Evolutionary conservation across 1,140 invertebrate genomes (phyloP), one percentile per base, ranked within the genome.

Genomic region (Drosophila murphyi): DNA sequence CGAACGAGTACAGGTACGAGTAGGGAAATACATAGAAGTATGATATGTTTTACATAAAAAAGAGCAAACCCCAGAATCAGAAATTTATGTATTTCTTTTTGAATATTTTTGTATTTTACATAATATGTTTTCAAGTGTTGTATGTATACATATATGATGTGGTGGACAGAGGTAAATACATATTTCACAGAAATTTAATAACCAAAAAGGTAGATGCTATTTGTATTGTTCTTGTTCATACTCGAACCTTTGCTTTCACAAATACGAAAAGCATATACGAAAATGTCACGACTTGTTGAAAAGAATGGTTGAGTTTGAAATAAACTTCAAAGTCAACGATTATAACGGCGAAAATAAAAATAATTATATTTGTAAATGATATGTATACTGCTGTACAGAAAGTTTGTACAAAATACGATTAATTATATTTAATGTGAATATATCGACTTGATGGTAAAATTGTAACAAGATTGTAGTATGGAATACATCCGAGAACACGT

Each of bases 31-130:
- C 76, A 73, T 86, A 78, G 77, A 78, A 75, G 86, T 76, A 88
- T 90, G 80, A 88, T 80, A 88, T 76, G 77, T 79, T 69, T 20
- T 76, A 83, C 68, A 86, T 64, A 67, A 57, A 76, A 62, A 59
- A 76, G 50, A 73, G 60, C 45, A 76, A 63, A 54, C 73, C 68
- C 54, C 55, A 64, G 41, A 56, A 37, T 76, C 41, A 65, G 52
- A 52, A 59, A 64, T 52, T 64, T 48, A 32, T 48, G 43, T 55
- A 56, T 63, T 63, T 63, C 52, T 32, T 63, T 63, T 69, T 20
- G 32, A 57, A 47, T 48, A 12, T 65, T 64, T 82, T 64, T 8
- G 35, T 52, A 43, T 55, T 47, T n/a, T 59, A 57, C 34, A 71
- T 55, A 39, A 48, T 47, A 29, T 63, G 32, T 47, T 34, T 39